Evolutionary conservation across 1,140 invertebrate genomes (phyloP), one percentile per base, ranked within the genome.

Genomic region (Archivesica marissinica): DNA sequence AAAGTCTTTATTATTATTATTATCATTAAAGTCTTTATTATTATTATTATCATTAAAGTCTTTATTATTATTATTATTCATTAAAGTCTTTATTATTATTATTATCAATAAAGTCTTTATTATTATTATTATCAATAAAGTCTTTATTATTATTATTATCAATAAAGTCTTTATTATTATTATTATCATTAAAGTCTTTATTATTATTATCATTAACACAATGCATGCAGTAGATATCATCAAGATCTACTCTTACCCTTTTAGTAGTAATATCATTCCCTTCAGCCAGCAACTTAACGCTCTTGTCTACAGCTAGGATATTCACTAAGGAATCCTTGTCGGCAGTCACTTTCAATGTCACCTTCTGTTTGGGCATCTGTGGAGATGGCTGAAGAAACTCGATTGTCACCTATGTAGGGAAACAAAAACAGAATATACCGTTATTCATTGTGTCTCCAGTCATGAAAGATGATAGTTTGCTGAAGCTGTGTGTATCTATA

Each of bases 311-410:
- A 2, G 97, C 97, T 90, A 98, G 95, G 23, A 99, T 92, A 61
- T 97, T 97, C 80, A 99, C 96, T 90, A 97, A 97, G 2, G 97
- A 98, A 92, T 97, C 97, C 3, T 97, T 97, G 90, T 96, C 97
- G 0, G 97, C 96, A 50, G 95, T 95, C 13, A 98, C 95, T 0
- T 95, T 95, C 0, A 98, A 93, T 87, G 97, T 96, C 3, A 98
- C 95, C 41, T 95, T n/a, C 17, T 66, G 28, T 39, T 82, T 54
- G 3, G 79, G 64, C 23, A 41, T 23, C 25, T 70, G 39, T 25
- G 52, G 38, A 38, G 33, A 47, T 13, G n/a, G 11, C 23, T 82
- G 50, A n/a, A 50, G 56, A 61, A 86, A 86, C 39, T 38, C 25
- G 7, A 88, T 41, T 9, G 39, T 41, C 2, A 88, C 87, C 87